Base-by-base conservation (phyloP, 2,113 vertebrate genomes). In the Channa argus region DNA sequence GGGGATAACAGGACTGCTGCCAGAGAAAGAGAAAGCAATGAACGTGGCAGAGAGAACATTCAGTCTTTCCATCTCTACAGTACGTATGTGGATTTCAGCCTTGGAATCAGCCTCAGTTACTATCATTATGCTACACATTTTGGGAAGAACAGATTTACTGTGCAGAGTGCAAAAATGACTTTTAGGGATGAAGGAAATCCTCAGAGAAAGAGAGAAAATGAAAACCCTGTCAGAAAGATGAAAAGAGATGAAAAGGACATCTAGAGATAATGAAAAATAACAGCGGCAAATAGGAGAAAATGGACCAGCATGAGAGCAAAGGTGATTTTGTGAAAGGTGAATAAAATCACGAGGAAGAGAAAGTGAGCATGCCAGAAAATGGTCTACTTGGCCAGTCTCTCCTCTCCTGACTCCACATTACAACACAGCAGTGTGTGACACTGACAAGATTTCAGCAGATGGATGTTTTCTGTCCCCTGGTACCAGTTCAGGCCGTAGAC, bases 1-100 rank as follows among this genome's bases (percentile, higher is more conserved):
- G 66, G 56, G 73, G 83, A 86, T 86, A 91, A 90, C 73, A 73
- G 86, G 84, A 49, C 72, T 55, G 53, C 59, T 87, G 75, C 33
- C 64, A 66, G 39, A 80, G 39, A 85, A 53, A 56, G 36, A 79
- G 73, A 76, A 76, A 77, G 76, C 36, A 71, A 67, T 68, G 58
- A 63, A 71, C 24, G 63, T 14, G 51, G 44, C 73, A 39, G 52
- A 59, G 60, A 71, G 69, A 73, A 66, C 72, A 75, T 61, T 49
- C 51, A 50, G 51, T 64, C 43, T 66, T 46, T 68, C 58, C 39
- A 44, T 70, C 60, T 55, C 44, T 67, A 50, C 68, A 39, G 52
- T 59, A 34, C 71, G 37, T 59, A 34, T 73, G 37, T 38, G 10
- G 47, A 34, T 75, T 80, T 76, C 34, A 77, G 41, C 55, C 36